These are phyloP conservation scores for Eudyptes chrysolophus DNA, from an alignment of 2,113 vertebrate genomes.

Conservation along the genomic window DNA sequence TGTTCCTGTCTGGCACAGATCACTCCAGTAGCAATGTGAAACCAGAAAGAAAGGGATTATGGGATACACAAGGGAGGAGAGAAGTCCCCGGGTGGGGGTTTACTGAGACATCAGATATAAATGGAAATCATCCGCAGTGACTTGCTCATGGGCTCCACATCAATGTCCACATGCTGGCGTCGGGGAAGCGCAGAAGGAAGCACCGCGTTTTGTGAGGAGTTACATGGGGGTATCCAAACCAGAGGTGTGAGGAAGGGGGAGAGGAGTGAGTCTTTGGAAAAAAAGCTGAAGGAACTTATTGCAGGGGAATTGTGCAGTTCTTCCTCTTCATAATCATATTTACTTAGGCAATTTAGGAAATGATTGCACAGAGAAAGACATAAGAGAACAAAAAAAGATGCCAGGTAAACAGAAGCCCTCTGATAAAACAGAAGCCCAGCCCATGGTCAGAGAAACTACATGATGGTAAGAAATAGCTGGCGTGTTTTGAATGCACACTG, in stretches of 20 bases:
- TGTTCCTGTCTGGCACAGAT: background rate
- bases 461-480: conserved; percentile 1
- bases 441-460: background rate
- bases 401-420: background rate
- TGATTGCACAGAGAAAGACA: background rate
- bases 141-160: background rate
- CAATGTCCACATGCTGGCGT: background rate
- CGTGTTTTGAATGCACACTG: background rate
- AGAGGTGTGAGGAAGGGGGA: background rate
- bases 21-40: background rate
- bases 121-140: background rate
- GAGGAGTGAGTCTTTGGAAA: background rate
- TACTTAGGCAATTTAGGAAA: background rate
- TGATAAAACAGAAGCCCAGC: background rate
- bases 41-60: background rate
- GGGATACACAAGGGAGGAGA: background rate
- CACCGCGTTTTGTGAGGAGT: background rate
- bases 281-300: background rate
- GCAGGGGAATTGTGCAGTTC: background rate
- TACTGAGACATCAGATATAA: background rate
- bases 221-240: background rate
- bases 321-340: background rate
- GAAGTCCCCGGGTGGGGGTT: background rate
- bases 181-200: background rate
- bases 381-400: background rate